Evolutionary conservation across 2,113 vertebrate species (phyloP).

Genomic region (Oncorhynchus kisutch): DNA sequence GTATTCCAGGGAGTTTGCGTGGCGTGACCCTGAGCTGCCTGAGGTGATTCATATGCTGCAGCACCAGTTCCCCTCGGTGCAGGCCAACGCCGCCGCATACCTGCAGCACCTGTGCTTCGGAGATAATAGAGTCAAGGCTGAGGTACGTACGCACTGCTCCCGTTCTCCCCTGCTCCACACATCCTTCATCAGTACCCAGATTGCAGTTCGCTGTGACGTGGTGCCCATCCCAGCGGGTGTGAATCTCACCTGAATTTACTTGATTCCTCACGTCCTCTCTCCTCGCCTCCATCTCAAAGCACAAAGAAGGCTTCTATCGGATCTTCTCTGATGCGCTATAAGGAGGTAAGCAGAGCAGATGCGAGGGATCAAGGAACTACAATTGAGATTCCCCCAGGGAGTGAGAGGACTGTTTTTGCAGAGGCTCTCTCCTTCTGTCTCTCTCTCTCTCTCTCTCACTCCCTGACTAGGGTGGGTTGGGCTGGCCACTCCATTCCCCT

Average conservation of each 20-base stretch:
- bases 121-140: conserved; percentile 87
- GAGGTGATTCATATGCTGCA: conserved; percentile 99
- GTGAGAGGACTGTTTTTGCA: not conserved
- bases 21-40: conserved; percentile 91
- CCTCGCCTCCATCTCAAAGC: too few relatives aligned
- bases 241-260: too few relatives aligned
- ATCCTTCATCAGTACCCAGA: not conserved
- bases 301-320: too few relatives aligned
- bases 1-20: conserved; percentile 88
- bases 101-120: conserved; percentile 97
- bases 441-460: too few relatives aligned
- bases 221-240: not conserved
- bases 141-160: conserved; percentile 71
- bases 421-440: not conserved
- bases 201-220: not conserved
- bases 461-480: too few relatives aligned
- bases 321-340: too few relatives aligned
- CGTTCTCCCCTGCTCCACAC: not conserved
- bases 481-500: not conserved
- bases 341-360: too few relatives aligned
- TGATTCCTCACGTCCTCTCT: too few relatives aligned
- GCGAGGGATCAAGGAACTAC: too few relatives aligned
- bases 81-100: conserved; percentile 95
- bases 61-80: conserved; percentile 94
- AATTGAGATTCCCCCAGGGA: too few relatives aligned